These are phyloP conservation scores for Pelagia noctiluca DNA, from an alignment of 30 jellyfish, hydroid and myxozoan species.

Conservation along the genomic window DNA sequence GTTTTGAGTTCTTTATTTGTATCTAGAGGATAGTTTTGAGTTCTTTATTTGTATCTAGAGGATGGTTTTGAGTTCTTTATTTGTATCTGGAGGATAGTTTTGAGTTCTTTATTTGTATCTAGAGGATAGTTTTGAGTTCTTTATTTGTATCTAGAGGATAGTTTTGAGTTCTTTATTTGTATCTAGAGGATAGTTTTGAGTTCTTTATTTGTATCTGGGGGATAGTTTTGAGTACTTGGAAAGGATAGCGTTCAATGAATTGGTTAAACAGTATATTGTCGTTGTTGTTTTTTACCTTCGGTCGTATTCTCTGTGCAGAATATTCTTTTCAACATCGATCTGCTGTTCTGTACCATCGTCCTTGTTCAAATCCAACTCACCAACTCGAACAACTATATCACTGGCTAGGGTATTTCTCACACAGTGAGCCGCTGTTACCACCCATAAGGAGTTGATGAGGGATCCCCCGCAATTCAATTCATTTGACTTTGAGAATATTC, in stretches of 20 bases:
- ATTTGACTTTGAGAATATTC: slow-evolving; percentile 19
- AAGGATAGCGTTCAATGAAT: background rate
- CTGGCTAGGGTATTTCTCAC: background rate
- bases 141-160: background rate
- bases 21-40: too few relatives aligned
- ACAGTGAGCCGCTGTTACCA: slow-evolving; percentile 17
- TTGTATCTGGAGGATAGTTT: background rate
- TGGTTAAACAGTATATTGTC: too few relatives aligned
- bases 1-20: background rate
- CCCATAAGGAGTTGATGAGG: slow-evolving; percentile 2
- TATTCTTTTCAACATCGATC: slow-evolving; percentile 35
- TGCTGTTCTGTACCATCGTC: slow-evolving; percentile 57
- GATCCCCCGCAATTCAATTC: slow-evolving; percentile 9
- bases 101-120: background rate
- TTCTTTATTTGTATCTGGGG: background rate
- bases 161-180: background rate
- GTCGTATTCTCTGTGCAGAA: slow-evolving; percentile 22
- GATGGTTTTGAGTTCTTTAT: background rate
- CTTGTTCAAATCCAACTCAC: slow-evolving; percentile 32
- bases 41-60: background rate
- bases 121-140: background rate
- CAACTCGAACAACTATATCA: slow-evolving; percentile 18
- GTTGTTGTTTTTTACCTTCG: too few relatives aligned
- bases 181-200: background rate
- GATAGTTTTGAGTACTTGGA: background rate